A percentile compares a stretch with the other conserved stretches of the same genome.
Conservation (phyloP, 2,113 vertebrate species). For the Fregetta grallaria region DNA sequence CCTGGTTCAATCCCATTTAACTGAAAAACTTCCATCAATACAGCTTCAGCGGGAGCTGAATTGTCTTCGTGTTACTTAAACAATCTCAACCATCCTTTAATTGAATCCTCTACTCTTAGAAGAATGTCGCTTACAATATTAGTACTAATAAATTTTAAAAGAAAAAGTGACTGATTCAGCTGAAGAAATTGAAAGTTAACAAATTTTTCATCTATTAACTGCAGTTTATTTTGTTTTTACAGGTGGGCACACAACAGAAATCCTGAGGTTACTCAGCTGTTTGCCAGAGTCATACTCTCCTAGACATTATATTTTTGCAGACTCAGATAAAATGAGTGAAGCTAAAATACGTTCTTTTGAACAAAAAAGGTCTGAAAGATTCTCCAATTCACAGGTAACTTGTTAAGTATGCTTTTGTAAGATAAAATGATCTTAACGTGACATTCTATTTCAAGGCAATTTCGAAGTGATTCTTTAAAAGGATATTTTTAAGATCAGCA, state of each 20-base stretch:
- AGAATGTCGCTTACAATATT: not conserved
- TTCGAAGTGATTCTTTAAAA: not conserved
- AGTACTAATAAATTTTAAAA: not conserved
- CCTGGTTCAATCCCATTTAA: not conserved
- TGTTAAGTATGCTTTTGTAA: not conserved
- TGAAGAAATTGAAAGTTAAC: not conserved
- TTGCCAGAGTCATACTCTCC: slow-evolving; percentile 83
- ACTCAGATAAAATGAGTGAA: slow-evolving; percentile 90
- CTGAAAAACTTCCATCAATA: not conserved
- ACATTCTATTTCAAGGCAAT: not conserved
- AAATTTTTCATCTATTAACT: not conserved
- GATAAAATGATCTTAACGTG: not conserved
- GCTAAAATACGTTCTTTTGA: slow-evolving; percentile 87
- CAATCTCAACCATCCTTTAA: not conserved
- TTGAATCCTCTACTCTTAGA: not conserved
- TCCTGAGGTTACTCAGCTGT: slow-evolving; percentile 84
- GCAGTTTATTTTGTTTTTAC: slow-evolving; percentile 1
- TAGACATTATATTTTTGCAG: slow-evolving; percentile 88
- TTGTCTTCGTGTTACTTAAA: not conserved
- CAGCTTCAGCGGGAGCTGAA: not conserved
- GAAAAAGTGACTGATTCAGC: not conserved
- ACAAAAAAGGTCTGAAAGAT: slow-evolving; percentile 53
- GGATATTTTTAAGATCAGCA: not conserved
- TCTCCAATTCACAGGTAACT: slow-evolving; percentile 72
- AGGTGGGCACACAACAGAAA: slow-evolving; percentile 96